These are phyloP conservation scores for Gallinago solitaria DNA, from an alignment of 2,797 vertebrate species.

Conservation along the genomic window DNA sequence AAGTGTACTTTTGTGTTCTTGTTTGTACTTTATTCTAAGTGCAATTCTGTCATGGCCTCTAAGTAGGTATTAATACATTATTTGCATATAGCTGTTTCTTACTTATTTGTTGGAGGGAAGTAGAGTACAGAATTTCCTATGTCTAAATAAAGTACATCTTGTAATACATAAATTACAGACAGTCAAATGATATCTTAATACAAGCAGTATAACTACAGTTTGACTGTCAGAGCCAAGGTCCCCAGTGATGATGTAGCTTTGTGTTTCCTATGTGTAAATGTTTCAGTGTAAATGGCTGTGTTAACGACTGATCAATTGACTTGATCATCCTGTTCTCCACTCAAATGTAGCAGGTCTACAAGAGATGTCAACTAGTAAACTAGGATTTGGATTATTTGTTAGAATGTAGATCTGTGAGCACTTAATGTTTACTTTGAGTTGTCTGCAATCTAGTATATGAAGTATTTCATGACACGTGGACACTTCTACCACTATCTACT, in stretches of 20 bases:
- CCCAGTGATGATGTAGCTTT: neutral
- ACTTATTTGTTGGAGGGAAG: neutral
- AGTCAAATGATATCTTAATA: neutral
- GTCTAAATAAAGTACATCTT: neutral
- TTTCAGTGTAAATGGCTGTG: accelerated
- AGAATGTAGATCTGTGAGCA: neutral
- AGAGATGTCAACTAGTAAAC: neutral
- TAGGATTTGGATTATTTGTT: neutral
- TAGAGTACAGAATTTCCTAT: neutral
- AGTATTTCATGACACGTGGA: neutral
- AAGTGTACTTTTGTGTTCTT: neutral
- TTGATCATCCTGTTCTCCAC: neutral
- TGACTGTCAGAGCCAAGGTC: neutral
- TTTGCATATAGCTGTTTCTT: neutral
- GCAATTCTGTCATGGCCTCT: neutral
- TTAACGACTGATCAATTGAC: neutral
- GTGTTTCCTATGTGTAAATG: neutral
- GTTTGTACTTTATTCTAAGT: neutral
- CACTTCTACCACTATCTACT: neutral
- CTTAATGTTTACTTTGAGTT: neutral
- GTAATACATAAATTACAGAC: neutral
- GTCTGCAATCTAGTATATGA: neutral
- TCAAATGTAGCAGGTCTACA: neutral
- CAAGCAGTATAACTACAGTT: neutral
- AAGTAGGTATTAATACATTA: neutral